Base-by-base conservation (phyloP, 2,888 invertebrate species). In the Scrobipalpa atriplicella region DNA sequence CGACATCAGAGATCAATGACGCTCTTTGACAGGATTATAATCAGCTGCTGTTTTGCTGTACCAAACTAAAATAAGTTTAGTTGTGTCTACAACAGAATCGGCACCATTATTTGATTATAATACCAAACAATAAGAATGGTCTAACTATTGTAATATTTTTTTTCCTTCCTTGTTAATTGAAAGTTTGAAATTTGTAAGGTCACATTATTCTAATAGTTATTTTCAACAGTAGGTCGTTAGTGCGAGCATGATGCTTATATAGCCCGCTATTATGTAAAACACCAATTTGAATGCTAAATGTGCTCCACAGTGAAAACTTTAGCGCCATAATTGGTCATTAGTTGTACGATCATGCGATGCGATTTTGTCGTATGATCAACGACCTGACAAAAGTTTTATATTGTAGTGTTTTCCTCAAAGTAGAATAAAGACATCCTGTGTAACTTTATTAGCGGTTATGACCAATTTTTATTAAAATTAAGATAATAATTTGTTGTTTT, bases 251-350 rank as follows among this genome's bases (percentile, higher is more conserved):
- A 56, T 10, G 11, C 21, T 21, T 29, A 56, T 21, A 29, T 56
- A 21, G 54, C 21, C 54, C 13, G 13, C 54, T 29, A 56, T 56
- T 56, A 56, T 56, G 54, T 56, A 56, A 56, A 56, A 56, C 9
- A 21, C 13, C 54, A 56, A 56, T 56, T 56, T 56, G 54, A 56
- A 56, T 56, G 21, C 54, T 10, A 21, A 56, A 56, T 21, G 13
- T 11, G 21, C 29, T 21, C 18, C 13, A 21, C 13, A 13, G 29
- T 10, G 29, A 29, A 56, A 56, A 56, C 19, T 21, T 13, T 19
- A 11, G 0, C 11, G 19, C 11, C 21, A 18, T 16, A 47, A 47
- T 16, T 47, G 43, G 43, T 43, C 10, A 43, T 43, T 43, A 43
- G 13, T 43, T 13, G 13, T 43, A 43, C 43, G 43, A 10, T 43